Percentiles rank a stretch among this genome's conserved stretches.
Conservation (phyloP, 2,888 invertebrate genomes). For the Brassicogethes aeneus region DNA sequence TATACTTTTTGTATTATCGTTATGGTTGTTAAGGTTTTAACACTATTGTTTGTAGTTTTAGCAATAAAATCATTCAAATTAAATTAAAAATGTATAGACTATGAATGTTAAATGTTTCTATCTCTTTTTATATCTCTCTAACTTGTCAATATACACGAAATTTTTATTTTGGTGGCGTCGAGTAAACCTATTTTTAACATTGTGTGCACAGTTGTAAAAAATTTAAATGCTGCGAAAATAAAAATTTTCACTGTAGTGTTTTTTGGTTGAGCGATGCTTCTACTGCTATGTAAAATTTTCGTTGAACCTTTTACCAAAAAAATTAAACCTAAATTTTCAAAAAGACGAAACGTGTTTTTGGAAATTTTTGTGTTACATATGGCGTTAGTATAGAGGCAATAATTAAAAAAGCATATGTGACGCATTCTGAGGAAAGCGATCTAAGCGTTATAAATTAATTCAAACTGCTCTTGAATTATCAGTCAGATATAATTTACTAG, state of each 20-base stretch:
- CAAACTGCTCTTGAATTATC: too few species aligned
- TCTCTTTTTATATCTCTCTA: slow-evolving; percentile 20
- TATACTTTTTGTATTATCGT: too few species aligned
- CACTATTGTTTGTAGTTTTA: too few species aligned
- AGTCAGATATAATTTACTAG: too few species aligned
- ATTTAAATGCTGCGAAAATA: slow-evolving; percentile 4
- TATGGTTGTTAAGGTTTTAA: too few species aligned
- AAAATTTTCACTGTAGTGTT: slow-evolving; percentile 1
- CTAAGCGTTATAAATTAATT: too few species aligned
- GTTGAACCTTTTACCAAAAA: not conserved
- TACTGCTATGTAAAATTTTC: not conserved
- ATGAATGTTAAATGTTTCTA: slow-evolving; percentile 10
- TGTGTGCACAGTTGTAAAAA: not conserved
- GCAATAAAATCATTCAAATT: too few species aligned
- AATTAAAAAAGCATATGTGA: slow-evolving; percentile 9
- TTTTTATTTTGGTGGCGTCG: slow-evolving; percentile 6
- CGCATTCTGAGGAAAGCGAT: too few species aligned
- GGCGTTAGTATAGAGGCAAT: slow-evolving; percentile 26
- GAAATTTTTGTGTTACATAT: slow-evolving; percentile 4
- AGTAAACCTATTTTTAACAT: slow-evolving; percentile 3
- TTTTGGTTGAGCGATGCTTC: not conserved
- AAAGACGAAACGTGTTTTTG: not conserved
- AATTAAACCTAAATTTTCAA: slow-evolving; percentile 1
- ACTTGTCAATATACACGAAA: slow-evolving; percentile 22
- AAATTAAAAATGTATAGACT: slow-evolving; percentile 6